phyloP scores from a whole-genome alignment of 2,888 invertebrate genomes.

The Diarsia brunnea region DNA sequence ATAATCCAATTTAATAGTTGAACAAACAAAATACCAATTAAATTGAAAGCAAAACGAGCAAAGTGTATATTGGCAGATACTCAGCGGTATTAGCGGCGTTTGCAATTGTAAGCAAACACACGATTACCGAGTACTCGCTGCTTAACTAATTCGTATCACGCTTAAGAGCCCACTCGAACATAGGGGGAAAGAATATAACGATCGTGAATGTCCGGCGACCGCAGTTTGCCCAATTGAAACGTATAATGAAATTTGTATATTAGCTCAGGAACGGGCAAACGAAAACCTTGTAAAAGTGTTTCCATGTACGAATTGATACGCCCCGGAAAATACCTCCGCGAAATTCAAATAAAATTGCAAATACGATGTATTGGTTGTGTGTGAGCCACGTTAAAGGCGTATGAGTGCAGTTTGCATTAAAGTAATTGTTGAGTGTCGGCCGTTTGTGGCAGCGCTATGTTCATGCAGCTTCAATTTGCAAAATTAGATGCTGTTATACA shows the following conservation, averaged over 20 bases:
- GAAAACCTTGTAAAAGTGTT: slow-evolving; percentile 81
- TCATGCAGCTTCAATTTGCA: slow-evolving; percentile 81
- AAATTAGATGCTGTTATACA: slow-evolving; percentile 79
- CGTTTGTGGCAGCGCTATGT: slow-evolving; percentile 75
- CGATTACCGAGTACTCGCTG: slow-evolving; percentile 82
- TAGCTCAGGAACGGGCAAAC: slow-evolving; percentile 69
- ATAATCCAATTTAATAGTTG: slow-evolving; percentile 70
- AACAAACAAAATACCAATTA: slow-evolving; percentile 78
- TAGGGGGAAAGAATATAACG: slow-evolving; percentile 76
- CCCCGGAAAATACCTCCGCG: slow-evolving; percentile 71
- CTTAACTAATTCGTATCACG: slow-evolving; percentile 86
- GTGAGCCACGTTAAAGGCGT: slow-evolving; percentile 72
- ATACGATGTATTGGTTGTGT: slow-evolving; percentile 77
- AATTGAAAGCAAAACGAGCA: slow-evolving; percentile 78
- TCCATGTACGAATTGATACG: slow-evolving; percentile 79
- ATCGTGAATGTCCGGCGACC: slow-evolving; percentile 72
- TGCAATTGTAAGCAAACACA: slow-evolving; percentile 86
- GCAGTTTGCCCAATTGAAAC: slow-evolving; percentile 80
- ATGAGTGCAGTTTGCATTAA: slow-evolving; percentile 82
- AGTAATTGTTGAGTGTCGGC: slow-evolving; percentile 77
- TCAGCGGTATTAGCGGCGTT: slow-evolving; percentile 80
- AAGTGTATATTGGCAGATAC: slow-evolving; percentile 82
- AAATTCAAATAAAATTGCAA: slow-evolving; percentile 84
- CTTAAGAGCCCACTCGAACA: slow-evolving; percentile 78
- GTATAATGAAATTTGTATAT: slow-evolving; percentile 83